Percentiles rank a stretch among this genome's conserved stretches.
Conservation (phyloP, 2,888 invertebrate species). For the Tribolium freemani region DNA sequence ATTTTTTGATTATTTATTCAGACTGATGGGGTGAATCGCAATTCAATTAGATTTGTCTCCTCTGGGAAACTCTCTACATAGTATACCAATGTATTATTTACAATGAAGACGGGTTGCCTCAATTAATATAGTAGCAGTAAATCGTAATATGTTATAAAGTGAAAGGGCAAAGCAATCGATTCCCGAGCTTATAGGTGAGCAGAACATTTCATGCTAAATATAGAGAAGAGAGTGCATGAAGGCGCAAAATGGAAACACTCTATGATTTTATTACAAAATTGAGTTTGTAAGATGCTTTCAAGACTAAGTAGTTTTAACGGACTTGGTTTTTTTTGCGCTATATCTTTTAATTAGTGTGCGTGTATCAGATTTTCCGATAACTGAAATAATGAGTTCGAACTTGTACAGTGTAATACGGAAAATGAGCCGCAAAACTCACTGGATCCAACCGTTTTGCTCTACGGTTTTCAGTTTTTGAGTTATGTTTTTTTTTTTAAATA, state of each 20-base stretch:
- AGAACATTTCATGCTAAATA: background rate
- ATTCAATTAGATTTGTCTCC: background rate
- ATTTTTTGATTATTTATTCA: background rate
- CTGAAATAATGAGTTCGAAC: background rate
- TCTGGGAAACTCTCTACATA: background rate
- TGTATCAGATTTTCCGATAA: background rate
- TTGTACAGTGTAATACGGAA: no score
- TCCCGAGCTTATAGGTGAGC: background rate
- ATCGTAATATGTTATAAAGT: conserved; percentile 8
- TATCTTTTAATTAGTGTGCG: background rate
- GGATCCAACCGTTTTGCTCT: no score
- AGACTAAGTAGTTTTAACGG: background rate
- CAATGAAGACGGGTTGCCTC: background rate
- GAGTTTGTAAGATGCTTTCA: conserved; percentile 6
- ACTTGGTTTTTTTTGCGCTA: no score
- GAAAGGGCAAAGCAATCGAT: conserved; percentile 16
- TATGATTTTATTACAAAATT: conserved; percentile 9
- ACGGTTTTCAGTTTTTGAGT: no score
- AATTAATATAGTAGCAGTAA: background rate
- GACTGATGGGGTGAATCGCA: background rate
- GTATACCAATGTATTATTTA: background rate
- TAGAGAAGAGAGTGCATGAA: background rate
- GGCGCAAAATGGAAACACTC: conserved; percentile 10
- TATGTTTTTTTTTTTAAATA: no score
- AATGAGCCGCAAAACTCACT: no score